These are phyloP conservation scores for Meiosimyza decipiens DNA, from an alignment of 2,888 invertebrate genomes.

Conservation along the genomic window DNA sequence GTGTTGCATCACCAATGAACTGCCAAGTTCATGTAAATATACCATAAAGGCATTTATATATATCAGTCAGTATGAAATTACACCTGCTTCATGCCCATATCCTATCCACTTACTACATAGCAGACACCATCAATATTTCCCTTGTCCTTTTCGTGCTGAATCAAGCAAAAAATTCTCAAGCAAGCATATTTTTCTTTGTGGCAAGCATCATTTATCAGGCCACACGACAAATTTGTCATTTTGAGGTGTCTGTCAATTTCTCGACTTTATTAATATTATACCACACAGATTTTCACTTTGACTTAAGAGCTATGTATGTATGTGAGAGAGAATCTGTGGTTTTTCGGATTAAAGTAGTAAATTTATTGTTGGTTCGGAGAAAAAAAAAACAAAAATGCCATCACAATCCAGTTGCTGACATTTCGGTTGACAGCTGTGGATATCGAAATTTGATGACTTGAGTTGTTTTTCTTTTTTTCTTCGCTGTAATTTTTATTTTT, in stretches of 20 bases:
- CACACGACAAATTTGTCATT: conserved; percentile 63
- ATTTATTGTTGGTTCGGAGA: not conserved
- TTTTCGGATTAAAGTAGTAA: conserved; percentile 3
- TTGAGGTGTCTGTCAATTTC: conserved; percentile 60
- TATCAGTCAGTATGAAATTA: too few relatives aligned
- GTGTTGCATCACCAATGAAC: too few relatives aligned
- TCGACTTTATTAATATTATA: conserved; percentile 59
- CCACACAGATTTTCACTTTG: conserved; percentile 20
- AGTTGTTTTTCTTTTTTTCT: too few relatives aligned
- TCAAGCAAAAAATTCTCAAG: not conserved
- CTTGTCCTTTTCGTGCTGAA: not conserved
- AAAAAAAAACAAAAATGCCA: too few relatives aligned
- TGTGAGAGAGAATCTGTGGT: not conserved
- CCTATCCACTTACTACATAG: not conserved
- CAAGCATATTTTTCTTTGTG: conserved; percentile 11
- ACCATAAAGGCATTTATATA: too few relatives aligned
- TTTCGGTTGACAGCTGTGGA: not conserved
- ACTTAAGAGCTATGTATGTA: too few relatives aligned
- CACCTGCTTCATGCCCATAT: conserved; percentile 32
- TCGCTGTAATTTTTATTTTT: too few relatives aligned
- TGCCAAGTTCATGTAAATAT: too few relatives aligned
- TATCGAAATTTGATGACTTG: conserved; percentile 5
- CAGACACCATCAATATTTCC: conserved; percentile 22
- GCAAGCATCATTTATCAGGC: conserved; percentile 61
- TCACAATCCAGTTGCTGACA: not conserved